Conservation (phyloP, 2,888 invertebrate species). For the Synergus japonicus region DNA sequence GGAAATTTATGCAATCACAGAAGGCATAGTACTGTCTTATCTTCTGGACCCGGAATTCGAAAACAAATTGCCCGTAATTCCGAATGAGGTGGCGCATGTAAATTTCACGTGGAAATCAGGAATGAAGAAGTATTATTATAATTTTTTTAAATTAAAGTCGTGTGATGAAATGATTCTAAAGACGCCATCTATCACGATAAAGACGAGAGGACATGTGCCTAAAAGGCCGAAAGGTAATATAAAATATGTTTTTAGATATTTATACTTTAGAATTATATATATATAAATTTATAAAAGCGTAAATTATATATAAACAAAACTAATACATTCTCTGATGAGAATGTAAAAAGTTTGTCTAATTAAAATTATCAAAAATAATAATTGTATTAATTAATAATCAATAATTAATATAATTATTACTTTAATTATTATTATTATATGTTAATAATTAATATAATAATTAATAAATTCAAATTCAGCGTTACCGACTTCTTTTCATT, state of each 20-base stretch:
- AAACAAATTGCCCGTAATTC: slow-evolving; percentile 92
- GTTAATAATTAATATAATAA: no score
- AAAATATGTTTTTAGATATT: not conserved
- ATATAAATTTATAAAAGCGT: not conserved
- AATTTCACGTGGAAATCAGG: slow-evolving; percentile 95
- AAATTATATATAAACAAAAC: no score
- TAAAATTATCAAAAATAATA: no score
- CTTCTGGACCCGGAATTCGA: slow-evolving; percentile 94
- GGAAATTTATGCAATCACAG: slow-evolving; percentile 93
- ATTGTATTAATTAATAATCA: no score
- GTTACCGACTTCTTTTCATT: no score
- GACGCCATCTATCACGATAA: slow-evolving; percentile 92
- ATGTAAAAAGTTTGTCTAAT: no score
- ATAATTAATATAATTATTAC: no score
- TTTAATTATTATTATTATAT: no score
- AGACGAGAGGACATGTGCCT: slow-evolving; percentile 91
- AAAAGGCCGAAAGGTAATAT: slow-evolving; percentile 88
- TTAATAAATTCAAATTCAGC: no score
- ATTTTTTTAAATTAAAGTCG: slow-evolving; percentile 91
- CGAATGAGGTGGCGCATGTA: slow-evolving; percentile 93
- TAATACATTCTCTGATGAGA: no score
- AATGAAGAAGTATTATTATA: slow-evolving; percentile 88
- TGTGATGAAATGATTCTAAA: slow-evolving; percentile 90
- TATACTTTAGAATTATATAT: not conserved
- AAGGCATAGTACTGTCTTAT: slow-evolving; percentile 91